Percentiles rank a stretch among this genome's conserved stretches.
phyloP scores from a whole-genome alignment of 2,797 vertebrate species.

The Siniperca scherzeri region DNA sequence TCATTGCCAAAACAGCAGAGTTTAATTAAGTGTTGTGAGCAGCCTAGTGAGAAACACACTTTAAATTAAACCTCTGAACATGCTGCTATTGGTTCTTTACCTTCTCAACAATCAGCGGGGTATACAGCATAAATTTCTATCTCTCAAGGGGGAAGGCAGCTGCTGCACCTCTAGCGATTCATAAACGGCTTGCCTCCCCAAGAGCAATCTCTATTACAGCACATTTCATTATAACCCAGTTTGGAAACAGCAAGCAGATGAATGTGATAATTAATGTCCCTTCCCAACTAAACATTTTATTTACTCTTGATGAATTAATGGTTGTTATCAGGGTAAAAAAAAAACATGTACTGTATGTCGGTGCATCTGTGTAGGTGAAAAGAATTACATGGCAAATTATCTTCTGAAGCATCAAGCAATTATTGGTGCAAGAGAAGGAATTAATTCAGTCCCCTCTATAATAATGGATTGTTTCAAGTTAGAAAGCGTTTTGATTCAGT shows the following conservation, averaged over 20 bases:
- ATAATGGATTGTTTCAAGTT: slow-evolving; percentile 84
- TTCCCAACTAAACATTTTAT: slow-evolving; percentile 92
- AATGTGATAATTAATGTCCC: slow-evolving; percentile 95
- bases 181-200: slow-evolving; percentile 90
- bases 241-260: slow-evolving; percentile 90
- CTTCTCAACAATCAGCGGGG: slow-evolving; percentile 96
- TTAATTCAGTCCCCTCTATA: slow-evolving; percentile 84
- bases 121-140: slow-evolving; percentile 93
- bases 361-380: slow-evolving; percentile 83
- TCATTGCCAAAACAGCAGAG: slow-evolving; percentile 99
- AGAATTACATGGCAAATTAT: slow-evolving; percentile 90
- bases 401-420: slow-evolving; percentile 84
- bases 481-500: slow-evolving; percentile 82
- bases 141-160: slow-evolving; percentile 91
- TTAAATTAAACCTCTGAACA: slow-evolving; percentile 99
- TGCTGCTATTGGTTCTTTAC: slow-evolving; percentile 97
- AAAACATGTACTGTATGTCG: slow-evolving; percentile 62
- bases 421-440: slow-evolving; percentile 85
- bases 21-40: slow-evolving; percentile 99
- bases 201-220: slow-evolving; percentile 91
- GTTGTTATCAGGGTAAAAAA: slow-evolving; percentile 81
- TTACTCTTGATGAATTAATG: slow-evolving; percentile 91
- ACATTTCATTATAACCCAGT: slow-evolving; percentile 93
- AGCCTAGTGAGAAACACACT: slow-evolving; percentile 99
- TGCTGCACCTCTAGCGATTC: slow-evolving; percentile 91